A percentile compares a stretch with the other conserved stretches of the same genome.
phyloP scores from a whole-genome alignment of 1,140 invertebrate genomes.

The Procambarus clarkii region DNA sequence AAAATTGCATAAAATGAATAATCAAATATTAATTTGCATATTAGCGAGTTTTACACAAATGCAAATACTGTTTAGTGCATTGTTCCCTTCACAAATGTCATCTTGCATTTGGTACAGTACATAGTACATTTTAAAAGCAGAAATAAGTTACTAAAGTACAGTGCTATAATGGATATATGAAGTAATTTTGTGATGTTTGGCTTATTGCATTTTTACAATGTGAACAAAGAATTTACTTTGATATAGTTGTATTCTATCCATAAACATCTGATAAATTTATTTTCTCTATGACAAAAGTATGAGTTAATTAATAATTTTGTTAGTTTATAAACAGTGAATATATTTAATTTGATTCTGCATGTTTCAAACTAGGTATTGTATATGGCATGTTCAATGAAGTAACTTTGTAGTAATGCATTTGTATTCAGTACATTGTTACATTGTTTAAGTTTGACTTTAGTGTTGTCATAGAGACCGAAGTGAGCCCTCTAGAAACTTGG shows the following conservation, averaged over 20 bases:
- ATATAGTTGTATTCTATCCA: not conserved
- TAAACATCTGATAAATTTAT: not conserved
- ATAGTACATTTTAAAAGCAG: not conserved
- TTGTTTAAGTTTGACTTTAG: not conserved
- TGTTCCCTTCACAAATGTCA: not conserved
- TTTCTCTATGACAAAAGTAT: not conserved
- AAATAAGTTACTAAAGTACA: not conserved
- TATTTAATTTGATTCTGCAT: not conserved
- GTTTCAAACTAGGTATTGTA: not conserved
- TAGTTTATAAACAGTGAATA: not conserved
- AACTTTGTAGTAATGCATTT: not conserved
- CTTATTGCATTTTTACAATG: not conserved
- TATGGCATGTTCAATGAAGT: not conserved
- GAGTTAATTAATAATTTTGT: not conserved
- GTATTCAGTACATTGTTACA: not conserved
- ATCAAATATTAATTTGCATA: not conserved
- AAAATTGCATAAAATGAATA: not conserved
- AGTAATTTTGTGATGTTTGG: not conserved
- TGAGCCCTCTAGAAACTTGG: not conserved
- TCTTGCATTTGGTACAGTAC: not conserved
- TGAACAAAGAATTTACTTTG: not conserved
- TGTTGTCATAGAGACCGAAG: not conserved
- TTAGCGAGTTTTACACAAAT: not conserved
- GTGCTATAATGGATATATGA: not conserved
- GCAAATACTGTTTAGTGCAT: not conserved